A percentile compares a stretch with the other conserved stretches of the same genome.
Evolutionary conservation across 1,140 invertebrate genomes (phyloP).

Genomic region (Liolophura sinensis): DNA sequence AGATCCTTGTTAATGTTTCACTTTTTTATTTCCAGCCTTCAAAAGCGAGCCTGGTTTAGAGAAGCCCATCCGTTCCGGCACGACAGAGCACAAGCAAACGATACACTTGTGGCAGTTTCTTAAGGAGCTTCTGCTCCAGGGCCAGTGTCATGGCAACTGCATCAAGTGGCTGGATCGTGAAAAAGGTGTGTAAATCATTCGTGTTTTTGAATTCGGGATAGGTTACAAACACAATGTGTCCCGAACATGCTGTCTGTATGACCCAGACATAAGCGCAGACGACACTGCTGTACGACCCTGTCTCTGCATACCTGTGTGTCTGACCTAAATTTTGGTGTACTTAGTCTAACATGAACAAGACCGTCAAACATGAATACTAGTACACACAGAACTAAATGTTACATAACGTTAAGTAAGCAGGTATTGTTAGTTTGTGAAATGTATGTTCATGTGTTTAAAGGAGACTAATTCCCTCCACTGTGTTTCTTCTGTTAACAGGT

Average conservation of each 20-base stretch:
- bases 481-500: slow-evolving; percentile 54
- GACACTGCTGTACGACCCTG: too few relatives aligned
- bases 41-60: background rate
- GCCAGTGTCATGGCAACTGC: slow-evolving; percentile 84
- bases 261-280: too few relatives aligned
- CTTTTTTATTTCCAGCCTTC: background rate
- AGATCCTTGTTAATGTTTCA: too few relatives aligned
- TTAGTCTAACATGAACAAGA: too few relatives aligned
- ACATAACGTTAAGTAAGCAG: background rate
- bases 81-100: slow-evolving; percentile 43
- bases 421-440: background rate
- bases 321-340: too few relatives aligned
- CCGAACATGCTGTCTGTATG: too few relatives aligned
- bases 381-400: background rate
- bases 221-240: too few relatives aligned
- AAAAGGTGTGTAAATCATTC: slow-evolving; percentile 64
- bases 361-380: background rate
- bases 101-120: slow-evolving; percentile 99
- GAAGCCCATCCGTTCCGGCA: background rate
- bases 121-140: slow-evolving; percentile 89
- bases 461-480: background rate
- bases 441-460: background rate
- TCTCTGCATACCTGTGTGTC: too few relatives aligned
- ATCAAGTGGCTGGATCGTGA: slow-evolving; percentile 95
- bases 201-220: too few relatives aligned